phyloP scores from a whole-genome alignment of 2,797 vertebrate genomes.

The Ceyx erithaca region DNA sequence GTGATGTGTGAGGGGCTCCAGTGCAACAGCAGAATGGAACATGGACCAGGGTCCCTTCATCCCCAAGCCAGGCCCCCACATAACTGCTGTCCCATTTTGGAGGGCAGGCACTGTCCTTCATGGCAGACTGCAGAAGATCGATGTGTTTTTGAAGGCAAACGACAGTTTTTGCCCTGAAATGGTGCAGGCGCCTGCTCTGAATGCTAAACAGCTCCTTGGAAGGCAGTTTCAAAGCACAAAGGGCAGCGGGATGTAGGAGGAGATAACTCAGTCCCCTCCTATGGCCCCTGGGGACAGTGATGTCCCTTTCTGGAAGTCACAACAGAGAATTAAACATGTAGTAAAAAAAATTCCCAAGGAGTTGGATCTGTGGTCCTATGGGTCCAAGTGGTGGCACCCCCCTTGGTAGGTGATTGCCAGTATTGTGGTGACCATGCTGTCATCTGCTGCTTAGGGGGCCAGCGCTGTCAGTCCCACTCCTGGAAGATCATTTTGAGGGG shows the following conservation, averaged over 20 bases:
- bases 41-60: background rate
- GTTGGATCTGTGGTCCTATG: accelerated
- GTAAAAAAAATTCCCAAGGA: background rate
- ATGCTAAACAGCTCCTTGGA: constrained; percentile 53
- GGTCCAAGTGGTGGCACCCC: background rate
- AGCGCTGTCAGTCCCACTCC: background rate
- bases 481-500: background rate
- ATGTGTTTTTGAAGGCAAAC: constrained; percentile 44
- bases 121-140: constrained; percentile 11
- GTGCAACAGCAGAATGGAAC: accelerated
- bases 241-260: background rate
- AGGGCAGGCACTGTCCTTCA: background rate
- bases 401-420: background rate
- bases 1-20: background rate
- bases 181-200: background rate
- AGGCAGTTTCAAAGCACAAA: background rate
- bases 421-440: background rate
- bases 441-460: background rate
- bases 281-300: accelerated
- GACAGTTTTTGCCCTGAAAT: constrained; percentile 25
- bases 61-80: background rate
- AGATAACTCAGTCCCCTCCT: background rate
- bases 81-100: background rate
- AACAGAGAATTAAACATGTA: background rate
- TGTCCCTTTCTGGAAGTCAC: background rate